Conservation (phyloP, 2,797 vertebrate genomes). For the Karalla daura region DNA sequence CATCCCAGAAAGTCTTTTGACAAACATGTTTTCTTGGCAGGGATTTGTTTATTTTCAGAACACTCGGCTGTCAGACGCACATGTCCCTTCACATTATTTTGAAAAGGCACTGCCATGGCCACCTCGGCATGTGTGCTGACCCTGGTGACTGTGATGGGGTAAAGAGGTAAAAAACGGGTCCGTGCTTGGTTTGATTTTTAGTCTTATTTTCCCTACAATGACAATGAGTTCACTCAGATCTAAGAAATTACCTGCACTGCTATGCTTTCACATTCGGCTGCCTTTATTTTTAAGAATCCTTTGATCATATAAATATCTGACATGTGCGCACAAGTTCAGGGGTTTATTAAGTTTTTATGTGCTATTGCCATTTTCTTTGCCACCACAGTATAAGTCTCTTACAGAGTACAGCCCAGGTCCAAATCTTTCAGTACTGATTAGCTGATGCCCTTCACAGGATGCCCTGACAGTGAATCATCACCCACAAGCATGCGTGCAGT, state of each 20-base stretch:
- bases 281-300: background rate
- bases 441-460: background rate
- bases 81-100: conserved; percentile 39
- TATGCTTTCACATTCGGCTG: background rate
- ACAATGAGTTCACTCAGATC: background rate
- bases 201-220: background rate
- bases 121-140: conserved; percentile 37
- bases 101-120: conserved; percentile 45
- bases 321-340: no score
- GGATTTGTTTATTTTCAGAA: conserved; percentile 41
- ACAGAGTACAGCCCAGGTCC: background rate
- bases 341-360: no score
- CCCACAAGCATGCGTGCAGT: background rate
- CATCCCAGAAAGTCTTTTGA: conserved; percentile 28
- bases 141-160: conserved; percentile 20
- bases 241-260: background rate
- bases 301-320: background rate
- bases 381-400: background rate
- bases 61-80: conserved; percentile 58
- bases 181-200: background rate
- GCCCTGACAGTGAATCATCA: background rate
- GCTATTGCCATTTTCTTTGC: background rate
- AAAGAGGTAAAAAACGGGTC: background rate
- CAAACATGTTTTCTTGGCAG: conserved; percentile 52
- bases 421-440: background rate